These are phyloP conservation scores for Caenorhabditis drosophilae DNA, from an alignment of 2,888 invertebrate species.

Conservation along the genomic window DNA sequence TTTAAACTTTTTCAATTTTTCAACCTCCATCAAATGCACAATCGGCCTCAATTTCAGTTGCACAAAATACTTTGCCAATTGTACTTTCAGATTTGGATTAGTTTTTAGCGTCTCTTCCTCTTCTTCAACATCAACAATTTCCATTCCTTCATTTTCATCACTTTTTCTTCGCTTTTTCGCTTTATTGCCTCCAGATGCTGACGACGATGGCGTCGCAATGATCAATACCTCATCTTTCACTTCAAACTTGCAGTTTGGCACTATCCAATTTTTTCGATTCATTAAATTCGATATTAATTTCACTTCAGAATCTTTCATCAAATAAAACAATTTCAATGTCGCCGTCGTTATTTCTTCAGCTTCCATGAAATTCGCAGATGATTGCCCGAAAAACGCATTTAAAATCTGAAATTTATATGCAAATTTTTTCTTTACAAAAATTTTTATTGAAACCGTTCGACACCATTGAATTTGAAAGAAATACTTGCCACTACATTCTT, in stretches of 20 bases:
- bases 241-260: slow-evolving; percentile 24
- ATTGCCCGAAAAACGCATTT: slow-evolving; percentile 18
- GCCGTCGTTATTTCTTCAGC: slow-evolving; percentile 7
- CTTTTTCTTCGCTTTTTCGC: slow-evolving; percentile 19
- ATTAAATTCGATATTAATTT: slow-evolving; percentile 4
- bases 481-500: neutral
- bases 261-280: slow-evolving; percentile 1
- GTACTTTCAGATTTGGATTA: slow-evolving; percentile 2
- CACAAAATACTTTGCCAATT: slow-evolving; percentile 14
- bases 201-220: too few relatives aligned
- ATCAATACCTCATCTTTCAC: slow-evolving; percentile 4
- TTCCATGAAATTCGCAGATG: slow-evolving; percentile 12
- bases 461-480: slow-evolving; percentile 21
- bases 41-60: slow-evolving; percentile 22
- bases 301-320: slow-evolving; percentile 24
- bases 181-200: neutral
- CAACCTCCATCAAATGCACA: slow-evolving; percentile 21
- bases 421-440: neutral
- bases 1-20: neutral
- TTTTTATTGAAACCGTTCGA: slow-evolving; percentile 2
- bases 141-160: slow-evolving; percentile 7
- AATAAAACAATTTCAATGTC: slow-evolving; percentile 8
- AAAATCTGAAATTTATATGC: slow-evolving; percentile 3
- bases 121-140: slow-evolving; percentile 2
- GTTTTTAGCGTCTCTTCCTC: neutral